Evolutionary conservation across 2,888 invertebrate species (phyloP).

Genomic region (Exocentrus adspersus): DNA sequence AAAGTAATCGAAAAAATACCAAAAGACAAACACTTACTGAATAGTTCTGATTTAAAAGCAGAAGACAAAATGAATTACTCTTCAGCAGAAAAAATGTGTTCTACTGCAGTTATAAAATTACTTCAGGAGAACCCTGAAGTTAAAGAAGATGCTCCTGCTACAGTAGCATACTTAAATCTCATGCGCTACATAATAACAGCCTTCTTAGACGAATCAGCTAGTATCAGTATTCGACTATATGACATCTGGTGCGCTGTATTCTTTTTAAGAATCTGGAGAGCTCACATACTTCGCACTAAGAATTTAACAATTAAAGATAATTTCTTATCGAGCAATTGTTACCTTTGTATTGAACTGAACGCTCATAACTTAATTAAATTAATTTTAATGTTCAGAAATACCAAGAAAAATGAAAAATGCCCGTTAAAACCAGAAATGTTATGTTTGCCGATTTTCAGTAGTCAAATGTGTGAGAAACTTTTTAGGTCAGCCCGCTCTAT

Average conservation of each 20-base stretch:
- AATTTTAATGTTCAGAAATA: background rate
- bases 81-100: conserved; percentile 44
- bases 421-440: conserved; percentile 9
- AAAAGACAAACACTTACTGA: conserved; percentile 45
- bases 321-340: background rate
- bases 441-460: conserved; percentile 14
- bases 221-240: background rate
- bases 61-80: conserved; percentile 48
- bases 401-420: background rate
- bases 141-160: background rate
- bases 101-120: background rate
- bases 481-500: conserved; percentile 28
- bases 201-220: background rate
- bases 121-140: background rate
- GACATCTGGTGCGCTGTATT: background rate
- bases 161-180: background rate
- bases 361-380: background rate
- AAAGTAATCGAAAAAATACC: conserved; percentile 33
- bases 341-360: background rate
- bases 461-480: conserved; percentile 28
- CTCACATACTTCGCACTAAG: background rate
- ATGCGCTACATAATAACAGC: background rate
- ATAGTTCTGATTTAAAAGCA: conserved; percentile 30
- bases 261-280: background rate
- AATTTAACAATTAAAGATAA: background rate